Conservation (phyloP, 2,888 invertebrate genomes). For the Scaptomyza polygonia region DNA sequence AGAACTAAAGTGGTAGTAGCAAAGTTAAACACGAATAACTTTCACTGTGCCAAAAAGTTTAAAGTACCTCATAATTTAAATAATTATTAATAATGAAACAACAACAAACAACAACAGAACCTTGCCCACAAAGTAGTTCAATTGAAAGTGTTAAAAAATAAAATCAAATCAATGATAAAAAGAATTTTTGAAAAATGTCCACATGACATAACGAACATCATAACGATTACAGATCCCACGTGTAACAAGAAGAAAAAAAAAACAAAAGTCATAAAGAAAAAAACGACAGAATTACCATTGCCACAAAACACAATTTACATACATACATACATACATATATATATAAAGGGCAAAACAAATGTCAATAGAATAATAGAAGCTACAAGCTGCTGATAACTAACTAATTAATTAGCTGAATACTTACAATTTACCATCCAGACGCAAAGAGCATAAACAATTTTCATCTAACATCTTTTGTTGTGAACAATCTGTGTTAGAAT, state of each 20-base stretch:
- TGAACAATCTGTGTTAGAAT: neutral
- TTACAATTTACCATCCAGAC: constrained; percentile 45
- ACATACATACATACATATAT: too few relatives aligned
- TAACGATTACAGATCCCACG: constrained; percentile 18
- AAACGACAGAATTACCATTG: constrained; percentile 8
- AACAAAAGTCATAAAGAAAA: constrained; percentile 17
- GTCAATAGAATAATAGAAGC: constrained; percentile 61
- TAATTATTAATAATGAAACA: constrained; percentile 62
- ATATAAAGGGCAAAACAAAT: constrained; percentile 19
- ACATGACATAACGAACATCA: too few relatives aligned
- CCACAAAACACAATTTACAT: constrained; percentile 14
- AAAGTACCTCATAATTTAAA: constrained; percentile 90
- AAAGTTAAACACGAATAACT: constrained; percentile 85
- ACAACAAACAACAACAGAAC: constrained; percentile 43
- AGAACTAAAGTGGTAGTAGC: constrained; percentile 82
- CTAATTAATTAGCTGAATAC: constrained; percentile 27
- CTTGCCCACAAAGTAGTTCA: constrained; percentile 43
- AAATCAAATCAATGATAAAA: constrained; percentile 9
- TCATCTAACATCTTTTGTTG: constrained; percentile 1
- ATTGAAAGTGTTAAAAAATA: constrained; percentile 21
- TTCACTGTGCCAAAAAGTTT: constrained; percentile 91
- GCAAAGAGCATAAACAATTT: constrained; percentile 28
- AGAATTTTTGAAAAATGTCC: too few relatives aligned
- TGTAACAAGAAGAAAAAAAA: too few relatives aligned
- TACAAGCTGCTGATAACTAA: constrained; percentile 50